A percentile compares a stretch with the other conserved stretches of the same genome.
phyloP scores from a whole-genome alignment of 2,888 invertebrate genomes.

The Cistogaster globosa region DNA sequence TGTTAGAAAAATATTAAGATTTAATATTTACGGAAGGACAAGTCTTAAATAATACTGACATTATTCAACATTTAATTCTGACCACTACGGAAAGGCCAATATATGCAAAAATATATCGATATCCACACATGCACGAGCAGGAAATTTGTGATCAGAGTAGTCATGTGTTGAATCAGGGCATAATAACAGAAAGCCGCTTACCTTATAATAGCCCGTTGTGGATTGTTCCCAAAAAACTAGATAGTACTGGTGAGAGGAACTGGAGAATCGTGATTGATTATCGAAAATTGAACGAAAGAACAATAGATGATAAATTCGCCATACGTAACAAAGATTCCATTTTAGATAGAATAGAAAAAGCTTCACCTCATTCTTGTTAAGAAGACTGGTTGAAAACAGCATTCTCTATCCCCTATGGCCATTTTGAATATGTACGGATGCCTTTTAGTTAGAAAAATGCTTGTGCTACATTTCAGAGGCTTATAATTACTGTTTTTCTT shows the following conservation, averaged over 20 bases:
- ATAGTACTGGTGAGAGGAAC: neutral
- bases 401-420: conserved; percentile 22
- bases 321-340: conserved; percentile 31
- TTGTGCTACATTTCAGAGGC: neutral
- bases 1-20: conserved; percentile 3
- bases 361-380: conserved; percentile 44
- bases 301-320: conserved; percentile 40
- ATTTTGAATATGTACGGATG: conserved; percentile 5
- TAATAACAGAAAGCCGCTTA: conserved; percentile 24
- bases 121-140: conserved; percentile 37
- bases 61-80: conserved; percentile 21
- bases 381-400: conserved; percentile 38
- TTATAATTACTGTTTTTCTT: neutral
- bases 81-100: conserved; percentile 13
- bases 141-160: conserved; percentile 28
- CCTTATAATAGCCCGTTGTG: conserved; percentile 6
- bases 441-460: neutral
- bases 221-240: neutral
- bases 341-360: conserved; percentile 22
- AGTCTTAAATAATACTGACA: conserved; percentile 3
- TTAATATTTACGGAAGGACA: conserved; percentile 18
- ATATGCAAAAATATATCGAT: conserved; percentile 4
- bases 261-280: neutral
- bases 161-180: conserved; percentile 36
- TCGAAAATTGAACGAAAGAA: conserved; percentile 1